These are phyloP conservation scores for Napeogenes sylphis DNA, from an alignment of 2,888 invertebrate genomes.

Conservation along the genomic window DNA sequence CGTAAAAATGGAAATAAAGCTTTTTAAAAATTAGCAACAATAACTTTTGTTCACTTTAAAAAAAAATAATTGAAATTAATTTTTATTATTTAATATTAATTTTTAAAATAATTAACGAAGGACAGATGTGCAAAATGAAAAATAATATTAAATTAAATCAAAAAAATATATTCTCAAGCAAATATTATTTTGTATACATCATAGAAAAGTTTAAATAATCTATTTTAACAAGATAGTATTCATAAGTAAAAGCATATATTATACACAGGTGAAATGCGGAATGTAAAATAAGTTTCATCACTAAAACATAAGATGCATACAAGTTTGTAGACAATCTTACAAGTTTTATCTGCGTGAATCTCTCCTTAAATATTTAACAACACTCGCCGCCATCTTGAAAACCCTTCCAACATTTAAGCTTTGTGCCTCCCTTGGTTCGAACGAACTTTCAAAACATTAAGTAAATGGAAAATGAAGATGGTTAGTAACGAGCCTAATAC, in stretches of 20 bases:
- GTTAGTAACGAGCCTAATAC: conserved; percentile 24
- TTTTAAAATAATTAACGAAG: too few relatives aligned
- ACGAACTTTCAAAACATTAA: conserved; percentile 13
- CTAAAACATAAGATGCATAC: conserved; percentile 6
- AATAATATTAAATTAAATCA: too few relatives aligned
- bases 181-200: too few relatives aligned
- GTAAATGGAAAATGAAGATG: conserved; percentile 18
- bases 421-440: conserved; percentile 24
- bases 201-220: too few relatives aligned
- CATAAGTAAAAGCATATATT: neutral
- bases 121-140: too few relatives aligned
- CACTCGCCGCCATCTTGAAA: conserved; percentile 32
- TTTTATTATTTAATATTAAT: too few relatives aligned
- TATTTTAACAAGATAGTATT: too few relatives aligned
- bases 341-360: conserved; percentile 24
- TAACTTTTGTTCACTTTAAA: too few relatives aligned
- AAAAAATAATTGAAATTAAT: too few relatives aligned
- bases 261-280: neutral
- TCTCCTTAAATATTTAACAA: conserved; percentile 31
- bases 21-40: too few relatives aligned
- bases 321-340: conserved; percentile 16
- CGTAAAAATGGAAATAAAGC: too few relatives aligned
- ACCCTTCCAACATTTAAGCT: conserved; percentile 34
- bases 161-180: too few relatives aligned
- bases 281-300: neutral